phyloP scores from a whole-genome alignment of 2,113 vertebrate genomes.

The Atractosteus spatula region DNA sequence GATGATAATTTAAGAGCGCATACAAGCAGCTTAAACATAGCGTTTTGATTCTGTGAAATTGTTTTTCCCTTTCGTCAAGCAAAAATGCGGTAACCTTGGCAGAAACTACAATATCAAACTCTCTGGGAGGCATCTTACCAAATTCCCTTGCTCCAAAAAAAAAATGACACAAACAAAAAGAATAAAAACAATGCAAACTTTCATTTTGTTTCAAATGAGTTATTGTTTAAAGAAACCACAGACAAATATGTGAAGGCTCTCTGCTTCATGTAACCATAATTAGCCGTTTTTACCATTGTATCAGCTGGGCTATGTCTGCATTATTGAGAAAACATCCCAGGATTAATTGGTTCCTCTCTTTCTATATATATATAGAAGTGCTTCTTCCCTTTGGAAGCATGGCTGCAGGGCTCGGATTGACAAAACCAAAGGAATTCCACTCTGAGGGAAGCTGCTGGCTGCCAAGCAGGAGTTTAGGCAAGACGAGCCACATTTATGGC shows the following conservation, averaged over 20 bases:
- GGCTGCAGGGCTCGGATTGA: conserved; percentile 21
- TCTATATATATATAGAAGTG: conserved; percentile 11
- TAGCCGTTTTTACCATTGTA: conserved; percentile 18
- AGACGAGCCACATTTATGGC: conserved; percentile 13
- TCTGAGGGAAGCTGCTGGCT: conserved; percentile 26
- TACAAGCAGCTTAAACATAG: too few species aligned
- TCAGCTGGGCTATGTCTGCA: conserved; percentile 15
- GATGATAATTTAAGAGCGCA: too few species aligned
- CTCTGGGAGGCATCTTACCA: too few species aligned
- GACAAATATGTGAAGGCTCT: conserved; percentile 14
- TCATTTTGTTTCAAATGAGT: conserved; percentile 13
- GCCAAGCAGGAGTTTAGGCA: conserved; percentile 27
- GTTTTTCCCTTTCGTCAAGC: too few species aligned
- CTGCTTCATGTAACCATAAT: not conserved
- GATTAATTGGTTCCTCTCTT: conserved; percentile 31
- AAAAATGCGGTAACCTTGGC: too few species aligned
- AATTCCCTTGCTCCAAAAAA: too few species aligned
- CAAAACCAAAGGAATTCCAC: conserved; percentile 30
- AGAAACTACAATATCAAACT: too few species aligned
- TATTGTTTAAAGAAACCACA: conserved; percentile 26
- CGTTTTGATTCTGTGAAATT: too few species aligned
- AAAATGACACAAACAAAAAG: too few species aligned
- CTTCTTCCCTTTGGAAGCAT: conserved; percentile 21
- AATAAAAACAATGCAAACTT: conserved; percentile 25
- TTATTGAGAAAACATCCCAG: conserved; percentile 36